Evolutionary conservation across 2,113 vertebrate species (phyloP).

Genomic region (Delphinus delphis): DNA sequence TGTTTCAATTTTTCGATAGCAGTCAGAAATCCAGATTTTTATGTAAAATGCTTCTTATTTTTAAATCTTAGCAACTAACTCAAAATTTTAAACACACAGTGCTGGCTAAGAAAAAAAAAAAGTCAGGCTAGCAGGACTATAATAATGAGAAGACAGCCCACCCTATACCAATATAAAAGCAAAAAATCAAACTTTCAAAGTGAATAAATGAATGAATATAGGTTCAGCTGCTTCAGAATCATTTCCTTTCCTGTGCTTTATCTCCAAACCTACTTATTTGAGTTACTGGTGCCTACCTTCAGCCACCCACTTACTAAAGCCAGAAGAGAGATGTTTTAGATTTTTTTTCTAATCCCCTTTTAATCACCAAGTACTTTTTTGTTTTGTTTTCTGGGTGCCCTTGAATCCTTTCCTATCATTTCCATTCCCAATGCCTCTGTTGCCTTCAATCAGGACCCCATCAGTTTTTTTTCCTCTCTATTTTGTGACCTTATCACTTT

Average conservation of each 20-base stretch:
- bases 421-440: not conserved
- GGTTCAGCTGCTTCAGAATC: not conserved
- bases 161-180: not conserved
- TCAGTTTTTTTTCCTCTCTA: no score
- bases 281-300: not conserved
- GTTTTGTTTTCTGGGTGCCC: not conserved
- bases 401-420: not conserved
- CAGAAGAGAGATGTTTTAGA: not conserved
- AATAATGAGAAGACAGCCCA: not conserved
- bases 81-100: not conserved
- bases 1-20: conserved; percentile 1
- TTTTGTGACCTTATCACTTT: not conserved
- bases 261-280: not conserved
- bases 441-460: not conserved
- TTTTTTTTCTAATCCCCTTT: not conserved
- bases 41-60: conserved; percentile 18
- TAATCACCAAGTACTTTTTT: not conserved
- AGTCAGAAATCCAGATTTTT: conserved; percentile 16
- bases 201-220: not conserved
- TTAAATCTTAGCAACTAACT: conserved; percentile 41
- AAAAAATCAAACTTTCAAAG: not conserved
- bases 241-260: not conserved
- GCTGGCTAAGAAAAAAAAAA: not conserved
- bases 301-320: not conserved
- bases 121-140: not conserved